Percentiles rank a stretch among this genome's conserved stretches.
Evolutionary conservation across 30 jellyfish, hydroid and myxozoan species (phyloP).

Genomic region (Rhopilema esculentum): DNA sequence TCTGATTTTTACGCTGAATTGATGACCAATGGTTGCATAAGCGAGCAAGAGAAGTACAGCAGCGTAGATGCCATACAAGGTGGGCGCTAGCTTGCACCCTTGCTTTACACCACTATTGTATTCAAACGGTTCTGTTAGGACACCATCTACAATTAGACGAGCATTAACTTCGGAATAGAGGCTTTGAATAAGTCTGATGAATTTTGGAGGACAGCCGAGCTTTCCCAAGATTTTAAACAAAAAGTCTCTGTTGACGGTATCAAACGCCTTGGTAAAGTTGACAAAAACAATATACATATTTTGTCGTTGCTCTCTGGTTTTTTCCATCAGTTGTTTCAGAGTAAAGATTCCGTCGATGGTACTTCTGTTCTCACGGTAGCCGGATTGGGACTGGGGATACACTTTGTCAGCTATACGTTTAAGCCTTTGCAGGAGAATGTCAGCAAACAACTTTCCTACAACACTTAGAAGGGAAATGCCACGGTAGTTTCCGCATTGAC

Average conservation of each 20-base stretch:
- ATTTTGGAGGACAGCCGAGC: constrained; percentile 79
- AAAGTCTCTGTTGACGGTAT: constrained; percentile 68
- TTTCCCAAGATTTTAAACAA: constrained; percentile 35
- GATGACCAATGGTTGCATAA: constrained; percentile 32
- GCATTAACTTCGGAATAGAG: constrained; percentile 57
- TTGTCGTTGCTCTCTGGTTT: constrained; percentile 75
- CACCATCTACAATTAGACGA: constrained; percentile 68
- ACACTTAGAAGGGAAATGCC: constrained; percentile 64
- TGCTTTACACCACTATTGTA: constrained; percentile 76
- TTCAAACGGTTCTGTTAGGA: constrained; percentile 50
- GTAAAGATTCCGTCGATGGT: constrained; percentile 69
- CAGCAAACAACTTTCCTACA: constrained; percentile 54
- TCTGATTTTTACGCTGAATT: constrained; percentile 46
- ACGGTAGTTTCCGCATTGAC: constrained; percentile 43
- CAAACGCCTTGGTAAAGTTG: constrained; percentile 78
- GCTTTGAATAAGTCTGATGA: constrained; percentile 46
- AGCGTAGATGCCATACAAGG: constrained; percentile 66
- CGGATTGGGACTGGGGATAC: constrained; percentile 71
- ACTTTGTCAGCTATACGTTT: constrained; percentile 48
- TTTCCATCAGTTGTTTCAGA: constrained; percentile 49
- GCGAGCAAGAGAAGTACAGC: constrained; percentile 75
- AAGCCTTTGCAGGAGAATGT: constrained; percentile 43
- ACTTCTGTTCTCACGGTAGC: constrained; percentile 78
- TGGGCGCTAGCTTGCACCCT: constrained; percentile 71
- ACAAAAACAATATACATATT: constrained; percentile 73